Conservation (phyloP, 1,140 invertebrate genomes). For the Papilio machaon region DNA sequence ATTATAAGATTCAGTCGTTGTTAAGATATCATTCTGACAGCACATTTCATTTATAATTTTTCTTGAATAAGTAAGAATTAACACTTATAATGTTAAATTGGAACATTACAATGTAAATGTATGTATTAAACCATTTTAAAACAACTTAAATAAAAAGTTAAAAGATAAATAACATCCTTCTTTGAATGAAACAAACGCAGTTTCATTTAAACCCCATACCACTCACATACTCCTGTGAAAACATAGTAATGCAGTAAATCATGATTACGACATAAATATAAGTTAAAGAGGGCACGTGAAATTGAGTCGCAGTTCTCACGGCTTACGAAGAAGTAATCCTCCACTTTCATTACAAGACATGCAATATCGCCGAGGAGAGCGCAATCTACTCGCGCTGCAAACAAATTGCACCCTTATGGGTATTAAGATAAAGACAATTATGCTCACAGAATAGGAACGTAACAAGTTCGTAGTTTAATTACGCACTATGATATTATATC, state of each 20-base stretch:
- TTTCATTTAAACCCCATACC: background rate
- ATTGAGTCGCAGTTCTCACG: background rate
- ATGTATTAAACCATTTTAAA: too few relatives aligned
- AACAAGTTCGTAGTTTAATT: constrained; percentile 29
- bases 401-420: constrained; percentile 15
- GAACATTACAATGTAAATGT: too few relatives aligned
- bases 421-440: constrained; percentile 16
- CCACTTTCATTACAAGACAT: constrained; percentile 34
- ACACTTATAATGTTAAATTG: too few relatives aligned
- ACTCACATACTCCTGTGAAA: background rate
- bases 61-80: too few relatives aligned
- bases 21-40: background rate
- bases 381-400: background rate
- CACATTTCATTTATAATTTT: too few relatives aligned
- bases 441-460: background rate
- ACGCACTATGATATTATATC: constrained; percentile 30
- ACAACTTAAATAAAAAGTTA: too few relatives aligned
- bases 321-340: constrained; percentile 20
- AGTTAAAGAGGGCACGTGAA: background rate
- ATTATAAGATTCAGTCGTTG: background rate
- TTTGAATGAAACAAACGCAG: background rate
- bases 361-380: constrained; percentile 28
- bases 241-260: background rate
- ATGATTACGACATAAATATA: constrained; percentile 25
- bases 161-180: too few relatives aligned